Conservation (phyloP, 2,113 vertebrate species). For the Gobio gobio region DNA sequence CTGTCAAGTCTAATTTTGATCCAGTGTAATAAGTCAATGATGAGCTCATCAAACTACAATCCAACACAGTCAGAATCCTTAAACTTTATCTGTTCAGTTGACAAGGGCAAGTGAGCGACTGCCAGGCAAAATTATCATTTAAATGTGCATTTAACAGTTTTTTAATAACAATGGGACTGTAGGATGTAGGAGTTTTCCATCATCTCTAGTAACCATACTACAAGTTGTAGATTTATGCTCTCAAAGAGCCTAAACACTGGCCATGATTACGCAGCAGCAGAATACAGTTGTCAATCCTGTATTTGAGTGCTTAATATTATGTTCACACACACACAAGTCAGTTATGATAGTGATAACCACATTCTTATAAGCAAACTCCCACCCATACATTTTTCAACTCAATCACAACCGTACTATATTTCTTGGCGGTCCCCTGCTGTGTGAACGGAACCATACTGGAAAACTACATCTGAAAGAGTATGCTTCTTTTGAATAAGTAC, state of each 20-base stretch:
- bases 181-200: not conserved
- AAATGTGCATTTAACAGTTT: not conserved
- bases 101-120: not conserved
- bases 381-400: not conserved
- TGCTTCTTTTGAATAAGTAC: not conserved
- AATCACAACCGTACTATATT: not conserved
- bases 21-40: not conserved
- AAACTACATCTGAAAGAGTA: not conserved
- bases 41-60: conserved; percentile 2
- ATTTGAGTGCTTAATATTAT: not conserved
- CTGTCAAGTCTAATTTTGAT: not conserved
- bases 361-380: not conserved
- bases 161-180: not conserved
- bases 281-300: not conserved
- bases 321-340: not conserved
- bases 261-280: too few species aligned
- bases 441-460: not conserved
- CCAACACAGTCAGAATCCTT: not conserved
- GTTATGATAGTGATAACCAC: not conserved
- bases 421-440: not conserved
- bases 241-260: not conserved
- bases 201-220: not conserved
- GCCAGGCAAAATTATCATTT: not conserved
- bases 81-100: conserved; percentile 19
- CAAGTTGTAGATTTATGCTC: not conserved